Base-by-base conservation (phyloP, 2,888 invertebrate genomes). In the Lasioglossum leucozonium region DNA sequence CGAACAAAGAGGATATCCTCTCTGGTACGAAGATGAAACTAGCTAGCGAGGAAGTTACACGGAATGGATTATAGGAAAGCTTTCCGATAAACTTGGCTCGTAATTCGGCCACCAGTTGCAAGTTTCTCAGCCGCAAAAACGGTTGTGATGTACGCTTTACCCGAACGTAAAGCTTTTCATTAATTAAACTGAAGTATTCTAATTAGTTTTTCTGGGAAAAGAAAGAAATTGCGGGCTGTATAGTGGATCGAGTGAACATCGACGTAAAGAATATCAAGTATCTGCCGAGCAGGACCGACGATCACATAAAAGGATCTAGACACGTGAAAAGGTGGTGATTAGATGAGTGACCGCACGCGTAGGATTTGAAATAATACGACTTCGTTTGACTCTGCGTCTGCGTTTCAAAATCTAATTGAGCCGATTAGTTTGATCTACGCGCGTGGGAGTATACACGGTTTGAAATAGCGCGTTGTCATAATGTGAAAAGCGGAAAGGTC, bases 101-200 rank as follows among this genome's bases (percentile, higher is more conserved):
- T 88, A 91, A 89, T 88, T 91, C 90, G 79, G 92, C 94, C 94
- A 94, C 93, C 93, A 94, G 94, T 94, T 94, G 94, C 93, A 91
- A 93, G 88, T 91, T 90, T 90, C 90, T 91, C 89, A 91, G 89
- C 89, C 91, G 91, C 91, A 77, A 89, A 90, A 91, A 89, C 81
- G 81, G 87, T 83, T 47, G 82, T 16, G 62, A 22, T 34, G 85
- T 84, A 87, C 89, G 13, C 13, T 71, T 80, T 26, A 8, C 40
- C 16, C 3, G 37, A 18, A 2, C 30, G 8, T 34, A 8, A 62
- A 62, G 18, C 30, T 62, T 30, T 6, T 62, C 62, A 18, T 18
- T 62, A 34, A 62, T 30, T 30, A 18, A 30, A 16, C 8, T 37
- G 18, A 18, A 37, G 37, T 67, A 22, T 37, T 37, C 37, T 37